A percentile compares a stretch with the other conserved stretches of the same genome.
These are phyloP conservation scores for Cacatua alba DNA, from an alignment of 2,113 vertebrate species.

Conservation along the genomic window DNA sequence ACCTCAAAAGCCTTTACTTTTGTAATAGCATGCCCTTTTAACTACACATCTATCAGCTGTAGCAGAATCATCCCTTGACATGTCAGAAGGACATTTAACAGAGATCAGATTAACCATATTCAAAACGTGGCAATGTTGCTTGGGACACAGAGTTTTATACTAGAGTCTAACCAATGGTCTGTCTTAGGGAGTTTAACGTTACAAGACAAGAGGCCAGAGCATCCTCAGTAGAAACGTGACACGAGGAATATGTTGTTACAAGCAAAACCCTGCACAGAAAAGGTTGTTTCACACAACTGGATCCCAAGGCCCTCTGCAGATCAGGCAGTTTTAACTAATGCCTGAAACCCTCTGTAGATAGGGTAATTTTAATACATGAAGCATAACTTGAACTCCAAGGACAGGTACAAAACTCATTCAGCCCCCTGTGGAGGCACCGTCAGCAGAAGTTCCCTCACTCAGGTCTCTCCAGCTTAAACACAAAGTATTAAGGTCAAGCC, in stretches of 20 bases:
- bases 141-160: neutral
- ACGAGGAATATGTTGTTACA: neutral
- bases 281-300: neutral
- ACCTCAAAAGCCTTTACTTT: neutral
- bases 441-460: neutral
- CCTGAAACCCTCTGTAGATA: neutral
- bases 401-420: neutral
- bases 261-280: neutral
- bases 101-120: neutral
- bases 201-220: neutral
- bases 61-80: neutral
- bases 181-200: accelerated
- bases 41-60: neutral
- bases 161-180: neutral
- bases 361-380: neutral
- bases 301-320: neutral
- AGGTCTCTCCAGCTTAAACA: neutral
- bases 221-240: neutral
- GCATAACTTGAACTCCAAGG: neutral
- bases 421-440: neutral
- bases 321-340: neutral
- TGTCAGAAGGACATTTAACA: neutral
- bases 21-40: neutral
- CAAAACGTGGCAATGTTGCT: accelerated
- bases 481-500: neutral